Base-by-base conservation (phyloP, 2,888 invertebrate species). In the Plemyria rubiginata region DNA sequence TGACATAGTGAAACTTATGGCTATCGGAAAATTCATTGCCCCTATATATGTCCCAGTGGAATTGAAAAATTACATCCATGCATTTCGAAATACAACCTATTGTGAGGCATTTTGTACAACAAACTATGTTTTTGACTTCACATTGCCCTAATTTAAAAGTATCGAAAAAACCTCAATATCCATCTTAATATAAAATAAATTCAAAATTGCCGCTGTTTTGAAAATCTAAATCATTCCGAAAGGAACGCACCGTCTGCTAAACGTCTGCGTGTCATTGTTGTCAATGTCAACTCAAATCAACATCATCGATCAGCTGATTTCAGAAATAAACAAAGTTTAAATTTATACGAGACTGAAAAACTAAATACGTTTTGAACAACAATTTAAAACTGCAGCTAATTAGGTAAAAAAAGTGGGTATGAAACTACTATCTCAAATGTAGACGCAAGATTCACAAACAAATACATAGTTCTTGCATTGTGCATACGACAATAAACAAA, bases 21-120 rank as follows among this genome's bases (percentile, higher is more conserved):
- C 94, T 50, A 84, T 94, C 38, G 95, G 95, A 2, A 94, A 96
- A 78, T 93, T 99, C 64, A 90, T 91, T 69, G 95, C 96, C 0
- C 98, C 99, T 0, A 83, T 94, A 0, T 94, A 96, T 82, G 94
- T 95, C 76, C 86, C 96, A 60, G 87, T 98, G 36, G 94, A 96
- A 50, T 92, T 99, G 41, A 93, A 94, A 55, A 92, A 97, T 67
- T 98, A 95, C 80, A 88, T 95, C 62, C 94, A 95, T 67, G 98
- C 97, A 0, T 87, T 98, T 8, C 87, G 90, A 62, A 95, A 96
- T 72, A 95, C 97, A 0, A 75, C 73, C 11, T 67, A 74, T 50
- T 83, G 80, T 73, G 90, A 90, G 78, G 87, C 87, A 12, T 90
- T 85, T 72, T 64, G 83, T 15, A 85, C 78, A 12, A 40, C 70